These are phyloP conservation scores for Percina caprodes DNA, from an alignment of 2,113 vertebrate genomes.

Conservation along the genomic window DNA sequence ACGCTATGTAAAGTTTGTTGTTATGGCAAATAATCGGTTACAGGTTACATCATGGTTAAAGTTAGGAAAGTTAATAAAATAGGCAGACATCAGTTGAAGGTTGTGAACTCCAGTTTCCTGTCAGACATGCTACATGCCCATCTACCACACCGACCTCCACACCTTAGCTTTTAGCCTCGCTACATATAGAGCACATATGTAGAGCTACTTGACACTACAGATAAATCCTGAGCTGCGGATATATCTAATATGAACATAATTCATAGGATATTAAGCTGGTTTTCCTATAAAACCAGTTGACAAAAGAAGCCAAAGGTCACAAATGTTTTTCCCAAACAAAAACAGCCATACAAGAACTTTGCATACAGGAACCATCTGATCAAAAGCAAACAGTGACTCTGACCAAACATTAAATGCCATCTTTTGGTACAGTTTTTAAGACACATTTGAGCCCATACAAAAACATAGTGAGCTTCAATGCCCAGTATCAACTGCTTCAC, in stretches of 20 bases:
- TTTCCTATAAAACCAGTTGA: background rate
- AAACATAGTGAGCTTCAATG: background rate
- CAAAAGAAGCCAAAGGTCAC: background rate
- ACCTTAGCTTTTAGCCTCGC: background rate
- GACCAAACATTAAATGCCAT: background rate
- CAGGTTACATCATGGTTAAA: background rate
- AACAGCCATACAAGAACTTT: background rate
- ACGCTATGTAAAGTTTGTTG: background rate
- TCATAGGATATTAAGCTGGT: too few species aligned
- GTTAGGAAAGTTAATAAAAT: background rate
- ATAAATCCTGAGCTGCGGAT: background rate
- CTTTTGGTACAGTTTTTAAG: background rate
- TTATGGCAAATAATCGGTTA: background rate
- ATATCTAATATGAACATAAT: background rate
- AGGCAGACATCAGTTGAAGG: background rate
- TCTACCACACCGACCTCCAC: background rate
- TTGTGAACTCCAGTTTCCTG: background rate
- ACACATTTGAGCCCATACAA: background rate
- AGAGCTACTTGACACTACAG: too few species aligned
- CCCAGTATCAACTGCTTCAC: slow-evolving; percentile 32
- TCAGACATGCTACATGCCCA: background rate
- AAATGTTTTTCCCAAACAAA: background rate
- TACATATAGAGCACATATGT: background rate
- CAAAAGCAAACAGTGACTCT: background rate
- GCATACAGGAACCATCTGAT: background rate